These are phyloP conservation scores for Lampris megalopsis DNA, from an alignment of 2,113 vertebrate genomes.

Conservation along the genomic window DNA sequence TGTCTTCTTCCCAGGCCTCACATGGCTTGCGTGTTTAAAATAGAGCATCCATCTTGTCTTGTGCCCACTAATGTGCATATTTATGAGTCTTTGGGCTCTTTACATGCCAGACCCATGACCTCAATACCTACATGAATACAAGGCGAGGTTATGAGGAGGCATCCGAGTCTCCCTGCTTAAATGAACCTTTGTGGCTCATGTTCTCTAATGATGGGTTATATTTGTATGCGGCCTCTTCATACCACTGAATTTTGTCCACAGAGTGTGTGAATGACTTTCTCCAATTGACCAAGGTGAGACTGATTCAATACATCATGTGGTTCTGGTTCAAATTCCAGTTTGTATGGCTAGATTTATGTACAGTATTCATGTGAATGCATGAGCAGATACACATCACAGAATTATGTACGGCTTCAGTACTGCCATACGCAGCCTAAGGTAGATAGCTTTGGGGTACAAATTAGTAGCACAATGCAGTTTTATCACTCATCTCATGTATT, in stretches of 20 bases:
- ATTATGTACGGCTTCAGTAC: not conserved
- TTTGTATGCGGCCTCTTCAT: conserved; percentile 62
- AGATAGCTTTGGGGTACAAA: too few relatives aligned
- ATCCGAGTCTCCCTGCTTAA: conserved; percentile 61
- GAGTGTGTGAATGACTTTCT: conserved; percentile 63
- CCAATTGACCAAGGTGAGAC: conserved; percentile 54
- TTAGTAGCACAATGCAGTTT: too few relatives aligned
- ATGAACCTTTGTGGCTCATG: conserved; percentile 63
- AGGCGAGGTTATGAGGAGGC: conserved; percentile 69
- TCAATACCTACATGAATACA: conserved; percentile 78
- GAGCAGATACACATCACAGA: not conserved
- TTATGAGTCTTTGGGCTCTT: conserved; percentile 72
- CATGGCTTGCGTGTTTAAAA: conserved; percentile 59
- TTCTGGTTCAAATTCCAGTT: conserved; percentile 11
- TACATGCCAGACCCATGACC: conserved; percentile 64
- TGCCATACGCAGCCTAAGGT: not conserved
- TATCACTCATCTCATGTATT: too few relatives aligned
- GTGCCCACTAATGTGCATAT: conserved; percentile 65
- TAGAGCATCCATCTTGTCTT: conserved; percentile 63
- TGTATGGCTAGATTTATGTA: not conserved
- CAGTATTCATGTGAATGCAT: not conserved
- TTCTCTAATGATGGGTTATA: conserved; percentile 68
- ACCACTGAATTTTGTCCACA: conserved; percentile 52
- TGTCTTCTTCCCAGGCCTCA: conserved; percentile 31
- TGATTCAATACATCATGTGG: conserved; percentile 27